phyloP scores from a whole-genome alignment of 2,888 invertebrate species.

The Macaria liturata region DNA sequence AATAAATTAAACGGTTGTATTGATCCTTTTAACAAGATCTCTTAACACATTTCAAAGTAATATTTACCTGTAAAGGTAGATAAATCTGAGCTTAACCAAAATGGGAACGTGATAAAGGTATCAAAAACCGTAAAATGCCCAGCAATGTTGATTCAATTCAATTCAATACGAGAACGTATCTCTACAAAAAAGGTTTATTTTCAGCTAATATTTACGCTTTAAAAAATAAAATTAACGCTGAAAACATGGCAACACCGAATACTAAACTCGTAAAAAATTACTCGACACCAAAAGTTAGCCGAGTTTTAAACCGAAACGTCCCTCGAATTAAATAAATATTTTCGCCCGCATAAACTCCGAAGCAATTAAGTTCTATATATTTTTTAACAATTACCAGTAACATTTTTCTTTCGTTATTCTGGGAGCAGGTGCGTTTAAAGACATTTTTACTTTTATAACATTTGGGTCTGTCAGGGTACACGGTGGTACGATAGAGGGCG shows the following conservation, averaged over 20 bases:
- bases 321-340: conserved; percentile 38
- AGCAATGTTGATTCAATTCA: not conserved
- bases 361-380: conserved; percentile 48
- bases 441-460: conserved; percentile 68
- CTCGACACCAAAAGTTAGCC: conserved; percentile 24
- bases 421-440: conserved; percentile 69
- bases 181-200: no score
- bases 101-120: no score
- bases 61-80: no score
- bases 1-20: no score
- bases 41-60: no score
- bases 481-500: conserved; percentile 23
- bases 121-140: no score
- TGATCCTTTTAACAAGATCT: no score
- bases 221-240: conserved; percentile 5
- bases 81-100: no score
- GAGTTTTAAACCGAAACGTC: conserved; percentile 29
- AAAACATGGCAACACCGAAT: conserved; percentile 10
- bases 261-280: conserved; percentile 25
- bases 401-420: conserved; percentile 47
- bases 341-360: conserved; percentile 45
- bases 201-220: no score
- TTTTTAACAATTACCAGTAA: conserved; percentile 46
- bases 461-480: conserved; percentile 38
- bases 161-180: no score